Conservation (phyloP, 2,888 invertebrate genomes). For the Sarcophaga caerulescens region DNA sequence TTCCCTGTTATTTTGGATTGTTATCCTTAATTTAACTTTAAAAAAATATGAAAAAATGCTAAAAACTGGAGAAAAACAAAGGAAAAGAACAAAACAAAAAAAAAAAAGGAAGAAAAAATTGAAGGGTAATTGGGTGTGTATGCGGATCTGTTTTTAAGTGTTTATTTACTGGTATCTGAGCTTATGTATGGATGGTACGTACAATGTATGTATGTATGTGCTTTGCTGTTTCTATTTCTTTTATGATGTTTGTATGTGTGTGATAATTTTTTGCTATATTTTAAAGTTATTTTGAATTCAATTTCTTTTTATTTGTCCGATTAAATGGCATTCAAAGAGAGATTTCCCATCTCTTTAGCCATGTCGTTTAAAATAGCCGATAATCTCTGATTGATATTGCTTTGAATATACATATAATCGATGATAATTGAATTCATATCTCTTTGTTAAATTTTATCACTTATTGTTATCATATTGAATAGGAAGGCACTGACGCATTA, state of each 20-base stretch:
- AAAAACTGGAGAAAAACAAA: neutral
- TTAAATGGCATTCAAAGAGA: neutral
- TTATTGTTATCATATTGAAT: too few relatives aligned
- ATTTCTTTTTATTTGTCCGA: neutral
- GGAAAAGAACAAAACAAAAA: neutral
- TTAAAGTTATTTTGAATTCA: neutral
- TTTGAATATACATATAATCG: neutral
- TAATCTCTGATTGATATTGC: neutral
- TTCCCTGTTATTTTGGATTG: neutral
- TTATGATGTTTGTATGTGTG: neutral
- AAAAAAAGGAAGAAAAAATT: neutral
- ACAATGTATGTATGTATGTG: neutral
- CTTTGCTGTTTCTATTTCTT: constrained; percentile 5
- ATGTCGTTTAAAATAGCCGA: too few relatives aligned
- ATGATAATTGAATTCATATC: too few relatives aligned
- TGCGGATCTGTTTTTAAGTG: constrained; percentile 9
- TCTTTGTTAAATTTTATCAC: too few relatives aligned
- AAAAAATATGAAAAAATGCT: neutral
- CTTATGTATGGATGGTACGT: neutral
- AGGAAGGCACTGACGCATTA: too few relatives aligned
- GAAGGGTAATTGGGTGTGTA: constrained; percentile 36
- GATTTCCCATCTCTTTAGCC: neutral
- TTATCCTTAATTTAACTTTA: constrained; percentile 41
- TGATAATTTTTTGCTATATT: neutral
- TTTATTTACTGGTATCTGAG: constrained; percentile 16